Evolutionary conservation across 1,140 invertebrate species (phyloP).

Genomic region (Heliothis subflexa): DNA sequence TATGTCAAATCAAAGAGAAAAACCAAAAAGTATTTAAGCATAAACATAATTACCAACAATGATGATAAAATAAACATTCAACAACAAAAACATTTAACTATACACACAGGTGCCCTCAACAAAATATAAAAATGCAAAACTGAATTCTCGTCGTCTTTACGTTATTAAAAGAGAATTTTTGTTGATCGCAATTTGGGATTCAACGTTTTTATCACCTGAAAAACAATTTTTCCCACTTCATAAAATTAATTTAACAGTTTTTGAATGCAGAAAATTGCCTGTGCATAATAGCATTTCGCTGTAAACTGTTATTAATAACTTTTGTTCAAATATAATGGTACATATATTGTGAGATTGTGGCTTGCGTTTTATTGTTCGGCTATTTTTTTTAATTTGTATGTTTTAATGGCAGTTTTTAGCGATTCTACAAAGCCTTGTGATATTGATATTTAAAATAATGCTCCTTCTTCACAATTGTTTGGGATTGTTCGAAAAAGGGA

Average conservation of each 20-base stretch:
- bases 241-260: slow-evolving; percentile 42
- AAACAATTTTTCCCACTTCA: slow-evolving; percentile 27
- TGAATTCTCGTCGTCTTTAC: background rate
- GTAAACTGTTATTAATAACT: slow-evolving; percentile 17
- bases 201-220: slow-evolving; percentile 15
- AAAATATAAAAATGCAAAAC: too few relatives aligned
- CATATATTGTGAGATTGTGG: slow-evolving; percentile 1
- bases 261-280: slow-evolving; percentile 40
- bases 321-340: slow-evolving; percentile 32
- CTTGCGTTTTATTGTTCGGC: slow-evolving; percentile 9
- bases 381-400: slow-evolving; percentile 14
- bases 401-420: too few relatives aligned
- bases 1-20: too few relatives aligned
- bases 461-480: too few relatives aligned
- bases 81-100: too few relatives aligned
- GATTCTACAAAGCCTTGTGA: too few relatives aligned
- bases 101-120: too few relatives aligned
- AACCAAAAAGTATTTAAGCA: too few relatives aligned
- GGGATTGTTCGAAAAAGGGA: too few relatives aligned
- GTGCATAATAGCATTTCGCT: slow-evolving; percentile 27
- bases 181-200: background rate
- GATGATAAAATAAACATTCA: too few relatives aligned
- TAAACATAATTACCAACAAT: too few relatives aligned
- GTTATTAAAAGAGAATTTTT: background rate
- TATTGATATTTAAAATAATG: too few relatives aligned